phyloP scores from a whole-genome alignment of 2,797 vertebrate species.

The Falco concolor region DNA sequence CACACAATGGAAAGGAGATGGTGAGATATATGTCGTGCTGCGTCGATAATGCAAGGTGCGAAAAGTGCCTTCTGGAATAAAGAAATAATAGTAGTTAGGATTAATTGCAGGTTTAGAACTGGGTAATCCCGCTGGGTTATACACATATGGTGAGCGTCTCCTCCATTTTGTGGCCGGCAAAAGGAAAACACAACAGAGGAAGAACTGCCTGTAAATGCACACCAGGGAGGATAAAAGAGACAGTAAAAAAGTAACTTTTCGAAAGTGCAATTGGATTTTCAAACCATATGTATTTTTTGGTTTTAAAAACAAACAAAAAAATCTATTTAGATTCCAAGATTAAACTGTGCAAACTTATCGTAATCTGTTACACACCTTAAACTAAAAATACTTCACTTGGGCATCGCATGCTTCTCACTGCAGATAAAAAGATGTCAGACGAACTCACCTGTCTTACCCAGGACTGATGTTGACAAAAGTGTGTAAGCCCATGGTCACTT shows the following conservation, averaged over 20 bases:
- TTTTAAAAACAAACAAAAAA: not conserved
- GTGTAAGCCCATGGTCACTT: not conserved
- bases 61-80: not conserved
- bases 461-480: not conserved
- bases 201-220: not conserved
- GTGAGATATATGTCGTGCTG: not conserved
- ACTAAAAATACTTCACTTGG: not conserved
- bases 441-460: not conserved
- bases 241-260: not conserved
- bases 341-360: not conserved
- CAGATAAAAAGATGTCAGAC: not conserved
- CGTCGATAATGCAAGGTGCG: not conserved
- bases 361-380: not conserved
- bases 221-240: not conserved
- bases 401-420: not conserved
- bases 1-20: not conserved
- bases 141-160: not conserved
- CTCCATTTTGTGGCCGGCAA: not conserved
- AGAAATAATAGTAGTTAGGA: not conserved
- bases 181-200: not conserved
- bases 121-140: not conserved
- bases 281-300: not conserved
- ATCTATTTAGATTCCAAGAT: not conserved
- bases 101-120: not conserved
- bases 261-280: not conserved